Percentiles rank a stretch among this genome's conserved stretches.
Evolutionary conservation across 2,113 vertebrate genomes (phyloP).

Genomic region (Antechinus stuartii): DNA sequence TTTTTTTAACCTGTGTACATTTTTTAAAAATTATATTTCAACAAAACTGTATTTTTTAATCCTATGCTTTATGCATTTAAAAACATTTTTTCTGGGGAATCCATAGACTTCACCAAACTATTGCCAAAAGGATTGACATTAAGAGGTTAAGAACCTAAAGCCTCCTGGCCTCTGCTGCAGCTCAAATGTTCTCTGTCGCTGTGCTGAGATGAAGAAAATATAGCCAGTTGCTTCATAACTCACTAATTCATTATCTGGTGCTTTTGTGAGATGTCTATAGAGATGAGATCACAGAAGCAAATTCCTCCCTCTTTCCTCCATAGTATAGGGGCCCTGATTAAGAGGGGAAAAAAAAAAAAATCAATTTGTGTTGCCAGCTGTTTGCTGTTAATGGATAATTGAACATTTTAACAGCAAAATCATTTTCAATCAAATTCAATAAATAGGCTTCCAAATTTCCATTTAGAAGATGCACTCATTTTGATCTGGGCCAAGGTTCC

Average conservation of each 20-base stretch:
- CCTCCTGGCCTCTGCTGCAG: neutral
- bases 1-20: neutral
- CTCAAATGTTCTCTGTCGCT: neutral
- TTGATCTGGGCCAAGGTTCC: conserved; percentile 34
- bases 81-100: neutral
- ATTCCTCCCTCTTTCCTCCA: conserved; percentile 53
- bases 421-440: conserved; percentile 55
- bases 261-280: conserved; percentile 39
- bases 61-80: neutral
- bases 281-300: conserved; percentile 33
- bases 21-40: neutral
- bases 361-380: conserved; percentile 46
- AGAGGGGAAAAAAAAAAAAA: conserved; percentile 37
- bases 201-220: conserved; percentile 47
- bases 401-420: conserved; percentile 65
- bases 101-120: neutral
- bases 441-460: conserved; percentile 58
- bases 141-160: neutral
- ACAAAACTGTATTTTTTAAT: neutral
- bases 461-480: conserved; percentile 70
- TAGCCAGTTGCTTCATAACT: conserved; percentile 53
- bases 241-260: conserved; percentile 1
- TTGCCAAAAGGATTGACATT: neutral
- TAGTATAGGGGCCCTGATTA: neutral
- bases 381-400: conserved; percentile 68